A percentile compares a stretch with the other conserved stretches of the same genome.
Conservation (phyloP, 2,797 vertebrate genomes). For the Hephaestus fuliginosus region DNA sequence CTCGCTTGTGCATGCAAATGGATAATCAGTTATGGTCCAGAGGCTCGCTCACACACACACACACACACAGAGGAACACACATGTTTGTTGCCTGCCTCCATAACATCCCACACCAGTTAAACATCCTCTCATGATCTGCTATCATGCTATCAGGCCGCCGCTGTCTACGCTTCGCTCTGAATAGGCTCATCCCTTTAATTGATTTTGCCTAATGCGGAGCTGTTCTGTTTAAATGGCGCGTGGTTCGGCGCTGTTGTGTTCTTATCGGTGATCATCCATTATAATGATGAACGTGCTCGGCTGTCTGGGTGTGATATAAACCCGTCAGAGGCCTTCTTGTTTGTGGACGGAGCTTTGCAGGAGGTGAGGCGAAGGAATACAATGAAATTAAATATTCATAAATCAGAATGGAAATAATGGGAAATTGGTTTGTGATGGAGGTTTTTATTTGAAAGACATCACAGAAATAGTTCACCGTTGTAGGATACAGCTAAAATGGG, state of each 20-base stretch:
- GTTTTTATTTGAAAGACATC: conserved; percentile 5
- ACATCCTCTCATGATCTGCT: conserved; percentile 15
- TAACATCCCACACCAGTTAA: conserved; percentile 5
- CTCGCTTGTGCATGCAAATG: conserved; percentile 44
- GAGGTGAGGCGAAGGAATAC: conserved; percentile 19
- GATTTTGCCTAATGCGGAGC: conserved; percentile 32
- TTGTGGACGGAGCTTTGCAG: conserved; percentile 21
- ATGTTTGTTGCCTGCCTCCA: background rate
- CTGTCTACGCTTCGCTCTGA: conserved; percentile 11
- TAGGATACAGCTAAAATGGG: background rate
- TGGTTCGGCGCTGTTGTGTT: background rate
- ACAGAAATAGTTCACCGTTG: background rate
- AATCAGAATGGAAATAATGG: background rate
- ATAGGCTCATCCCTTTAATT: conserved; percentile 37
- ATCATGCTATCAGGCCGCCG: background rate
- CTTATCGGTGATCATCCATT: conserved; percentile 35
- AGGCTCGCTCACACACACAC: background rate
- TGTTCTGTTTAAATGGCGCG: conserved; percentile 17
- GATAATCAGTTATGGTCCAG: conserved; percentile 25
- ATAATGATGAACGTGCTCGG: conserved; percentile 24
- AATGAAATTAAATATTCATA: conserved; percentile 12
- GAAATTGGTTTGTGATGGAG: background rate
- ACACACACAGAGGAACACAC: conserved; percentile 15
- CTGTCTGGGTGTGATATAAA: conserved; percentile 27
- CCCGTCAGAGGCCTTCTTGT: conserved; percentile 28